Evolutionary conservation across 2,113 vertebrate genomes (phyloP), one percentile per base, ranked within the genome.

Genomic region (Nerophis ophidion): DNA sequence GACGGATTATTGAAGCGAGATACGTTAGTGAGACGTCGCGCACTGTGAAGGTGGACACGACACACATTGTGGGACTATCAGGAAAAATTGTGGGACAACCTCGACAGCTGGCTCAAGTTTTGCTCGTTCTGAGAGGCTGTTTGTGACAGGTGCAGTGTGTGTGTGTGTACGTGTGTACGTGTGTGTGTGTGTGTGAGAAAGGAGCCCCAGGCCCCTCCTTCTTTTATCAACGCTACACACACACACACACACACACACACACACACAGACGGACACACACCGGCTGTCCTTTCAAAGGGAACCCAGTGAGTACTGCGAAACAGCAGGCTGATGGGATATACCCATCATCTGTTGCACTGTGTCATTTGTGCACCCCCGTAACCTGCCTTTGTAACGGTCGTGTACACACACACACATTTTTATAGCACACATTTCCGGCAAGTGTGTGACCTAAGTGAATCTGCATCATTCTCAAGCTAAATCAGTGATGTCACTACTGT

Each of bases 321-420:
- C 84, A 86, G 84, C 82, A 86, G 85, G 85, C 85, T 82, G 81
- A 84, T 80, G 83, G 85, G 83, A 87, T 87, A 87, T 82, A 80
- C 79, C 81, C 72, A 75, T 87, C 85, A 87, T 87, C 85, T 87
- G 83, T 85, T 87, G 81, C 81, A 77, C 81, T 65, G 78, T 85
- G 76, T 87, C 83, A 84, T 81, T 84, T 87, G 77, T 81, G 66
- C 67, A 68, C 73, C 42, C 72, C 76, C 50, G 56, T 84, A 86
- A 84, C 82, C 82, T 83, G 72, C 72, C 78, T 83, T 81, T 76
- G 72, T 80, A 82, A 82, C 81, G 54, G 74, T 45, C 65, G 40
- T 60, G 61, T 5, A 47, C 53, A 50, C 63, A 72, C 46, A 46
- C 12, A 54, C 13, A 49, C 58, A 55, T 16, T 46, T 52, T 42